A percentile compares a stretch with the other conserved stretches of the same genome.
These are phyloP conservation scores for Typhlichthys eigenmanni DNA, from an alignment of 2,797 vertebrate genomes.

Conservation along the genomic window DNA sequence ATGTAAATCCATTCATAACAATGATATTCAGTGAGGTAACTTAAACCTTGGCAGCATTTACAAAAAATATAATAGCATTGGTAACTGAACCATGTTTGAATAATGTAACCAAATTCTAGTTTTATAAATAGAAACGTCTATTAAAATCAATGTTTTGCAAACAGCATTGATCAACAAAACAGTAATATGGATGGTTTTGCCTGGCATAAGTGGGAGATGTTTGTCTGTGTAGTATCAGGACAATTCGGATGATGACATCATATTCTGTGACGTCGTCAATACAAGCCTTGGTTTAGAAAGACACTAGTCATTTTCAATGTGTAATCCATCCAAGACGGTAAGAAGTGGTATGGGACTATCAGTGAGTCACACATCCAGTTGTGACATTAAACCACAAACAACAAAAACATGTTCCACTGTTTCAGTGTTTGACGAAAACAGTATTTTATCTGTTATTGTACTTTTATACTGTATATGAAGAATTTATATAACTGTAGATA, in stretches of 20 bases:
- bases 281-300: constrained; percentile 9
- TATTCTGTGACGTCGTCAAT: constrained; percentile 40
- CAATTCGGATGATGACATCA: no score
- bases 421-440: not conserved
- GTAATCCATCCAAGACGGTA: constrained; percentile 12
- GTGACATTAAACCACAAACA: constrained; percentile 16
- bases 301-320: constrained; percentile 57
- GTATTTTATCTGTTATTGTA: not conserved
- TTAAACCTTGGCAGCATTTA: no score
- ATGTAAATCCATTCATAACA: not conserved
- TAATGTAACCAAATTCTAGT: not conserved
- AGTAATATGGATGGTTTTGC: not conserved
- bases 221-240: constrained; percentile 1
- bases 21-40: no score
- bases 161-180: constrained; percentile 2
- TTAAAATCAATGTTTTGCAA: constrained; percentile 12
- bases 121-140: not conserved
- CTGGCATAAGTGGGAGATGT: not conserved
- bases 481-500: no score
- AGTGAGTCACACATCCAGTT: constrained; percentile 29
- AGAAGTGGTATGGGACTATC: not conserved
- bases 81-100: no score
- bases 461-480: no score
- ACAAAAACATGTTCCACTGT: not conserved
- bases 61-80: no score